Conservation (phyloP, 2,113 vertebrate species). For the Cinclus cinclus region DNA sequence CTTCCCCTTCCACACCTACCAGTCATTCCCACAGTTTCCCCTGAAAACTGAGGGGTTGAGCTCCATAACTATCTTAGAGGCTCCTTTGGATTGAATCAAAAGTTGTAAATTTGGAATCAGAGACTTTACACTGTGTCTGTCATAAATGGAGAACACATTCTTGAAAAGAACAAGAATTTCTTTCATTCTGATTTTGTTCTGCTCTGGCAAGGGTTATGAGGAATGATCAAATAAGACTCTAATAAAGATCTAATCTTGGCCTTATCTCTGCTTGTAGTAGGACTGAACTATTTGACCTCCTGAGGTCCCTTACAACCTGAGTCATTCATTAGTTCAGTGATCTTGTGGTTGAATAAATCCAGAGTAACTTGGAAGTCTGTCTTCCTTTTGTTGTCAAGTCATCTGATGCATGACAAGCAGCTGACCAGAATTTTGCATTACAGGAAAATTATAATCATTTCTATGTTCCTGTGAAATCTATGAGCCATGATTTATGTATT, state of each 20-base stretch:
- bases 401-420: background rate
- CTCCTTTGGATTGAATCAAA: background rate
- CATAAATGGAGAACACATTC: background rate
- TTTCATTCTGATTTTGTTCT: background rate
- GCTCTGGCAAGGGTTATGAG: background rate
- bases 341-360: background rate
- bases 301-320: background rate
- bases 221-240: background rate
- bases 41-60: background rate
- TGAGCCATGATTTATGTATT: background rate
- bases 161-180: background rate
- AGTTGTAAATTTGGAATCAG: background rate
- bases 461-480: background rate
- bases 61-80: background rate
- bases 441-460: background rate
- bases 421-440: background rate
- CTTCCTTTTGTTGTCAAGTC: background rate
- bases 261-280: background rate
- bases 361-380: background rate
- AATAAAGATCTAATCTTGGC: background rate
- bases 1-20: accelerated
- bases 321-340: background rate
- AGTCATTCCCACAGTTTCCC: background rate
- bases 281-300: background rate
- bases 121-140: background rate